Evolutionary conservation across 2,888 invertebrate genomes (phyloP).

Genomic region (Apamea anceps): DNA sequence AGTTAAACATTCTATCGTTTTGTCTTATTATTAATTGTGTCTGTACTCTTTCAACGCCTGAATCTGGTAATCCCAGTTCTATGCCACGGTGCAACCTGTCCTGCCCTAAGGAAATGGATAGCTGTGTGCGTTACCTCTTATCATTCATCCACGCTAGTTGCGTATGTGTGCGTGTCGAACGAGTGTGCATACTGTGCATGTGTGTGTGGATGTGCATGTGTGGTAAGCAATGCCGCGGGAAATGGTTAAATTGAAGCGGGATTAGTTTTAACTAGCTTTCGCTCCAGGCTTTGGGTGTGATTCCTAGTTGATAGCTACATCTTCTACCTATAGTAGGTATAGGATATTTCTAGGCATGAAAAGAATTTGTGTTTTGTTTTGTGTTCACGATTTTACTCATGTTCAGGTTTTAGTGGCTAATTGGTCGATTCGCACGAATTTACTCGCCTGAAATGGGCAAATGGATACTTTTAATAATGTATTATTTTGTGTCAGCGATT

Average conservation of each 20-base stretch:
- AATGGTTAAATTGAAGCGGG: constrained; percentile 58
- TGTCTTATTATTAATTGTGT: too few species aligned
- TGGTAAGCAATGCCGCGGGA: constrained; percentile 50
- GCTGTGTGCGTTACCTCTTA: constrained; percentile 49
- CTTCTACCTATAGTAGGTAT: background rate
- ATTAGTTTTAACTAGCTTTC: constrained; percentile 61
- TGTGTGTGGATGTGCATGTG: constrained; percentile 13
- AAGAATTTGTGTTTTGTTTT: background rate
- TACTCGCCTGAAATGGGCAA: too few species aligned
- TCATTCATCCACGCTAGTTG: background rate
- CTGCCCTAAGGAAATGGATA: constrained; percentile 51
- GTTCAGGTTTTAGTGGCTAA: background rate
- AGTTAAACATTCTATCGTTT: too few species aligned
- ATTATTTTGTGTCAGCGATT: too few species aligned
- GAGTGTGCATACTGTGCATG: constrained; percentile 5
- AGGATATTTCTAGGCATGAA: background rate
- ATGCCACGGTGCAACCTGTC: constrained; percentile 29
- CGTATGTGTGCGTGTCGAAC: constrained; percentile 23
- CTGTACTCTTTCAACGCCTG: too few species aligned
- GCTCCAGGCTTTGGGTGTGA: constrained; percentile 42
- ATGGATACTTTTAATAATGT: too few species aligned
- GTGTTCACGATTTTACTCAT: background rate
- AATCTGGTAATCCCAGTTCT: constrained; percentile 22
- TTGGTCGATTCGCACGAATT: too few species aligned
- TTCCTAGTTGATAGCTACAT: constrained; percentile 31